Evolutionary conservation across 2,113 vertebrate genomes (phyloP), one percentile per base, ranked within the genome.

Genomic region (Scopus umbretta): DNA sequence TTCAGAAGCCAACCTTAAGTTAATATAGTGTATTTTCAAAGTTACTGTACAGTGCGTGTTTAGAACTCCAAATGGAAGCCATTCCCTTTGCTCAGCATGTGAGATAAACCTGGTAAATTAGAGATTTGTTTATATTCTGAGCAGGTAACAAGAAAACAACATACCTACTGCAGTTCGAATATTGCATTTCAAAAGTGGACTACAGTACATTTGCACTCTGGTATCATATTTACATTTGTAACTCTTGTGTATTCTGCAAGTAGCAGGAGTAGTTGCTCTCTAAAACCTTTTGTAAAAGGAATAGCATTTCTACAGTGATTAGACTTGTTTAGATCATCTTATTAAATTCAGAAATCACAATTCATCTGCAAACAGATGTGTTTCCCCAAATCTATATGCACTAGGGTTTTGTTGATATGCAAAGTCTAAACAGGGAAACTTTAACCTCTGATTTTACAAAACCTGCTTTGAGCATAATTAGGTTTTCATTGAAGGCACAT

Each of bases 81-180:
- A 38, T 90, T 92, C 82, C 80, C 70, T 91, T 81, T 52, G 32
- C 92, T 95, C 88, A 80, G 85, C 42, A 23, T 55, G 80, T 7
- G 27, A 80, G 45, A 68, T 29, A 88, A 94, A 91, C 71, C 55
- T 75, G 27, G 81, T 73, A 93, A 92, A 94, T 90, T 78, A 91
- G 86, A 93, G 30, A 89, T 89, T 85, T 94, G 56, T 96, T 97
- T 95, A 74, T 92, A 97, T 95, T 95, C 97, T 74, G 82, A 95
- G 83, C 94, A 96, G 88, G 82, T 83, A 95, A 91, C 78, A 89
- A 73, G 76, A 89, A 90, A 96, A 78, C 66, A 85, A 50, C 75
- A 27, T 40, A 65, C 49, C 76, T 68, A 74, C 85, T 75, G 72
- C 73, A 80, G 76, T 62, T 86, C 84, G 73, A 92, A 89, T 65